These are phyloP conservation scores for Eristalis intricaria DNA, from an alignment of 2,888 invertebrate species.

Conservation along the genomic window DNA sequence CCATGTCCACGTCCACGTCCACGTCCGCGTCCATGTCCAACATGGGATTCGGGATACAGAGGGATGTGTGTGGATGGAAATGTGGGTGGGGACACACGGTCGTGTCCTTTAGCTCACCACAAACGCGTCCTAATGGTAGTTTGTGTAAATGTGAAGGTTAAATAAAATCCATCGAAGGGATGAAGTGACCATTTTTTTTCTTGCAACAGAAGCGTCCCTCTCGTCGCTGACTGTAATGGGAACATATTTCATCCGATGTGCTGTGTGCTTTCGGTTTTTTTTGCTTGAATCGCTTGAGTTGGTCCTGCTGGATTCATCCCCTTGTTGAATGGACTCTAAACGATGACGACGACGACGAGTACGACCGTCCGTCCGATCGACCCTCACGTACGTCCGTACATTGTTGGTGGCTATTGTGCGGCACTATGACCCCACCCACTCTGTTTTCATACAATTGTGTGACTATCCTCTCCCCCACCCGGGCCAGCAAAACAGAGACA, in stretches of 20 bases:
- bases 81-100: constrained; percentile 14
- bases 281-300: constrained; percentile 41
- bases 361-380: constrained; percentile 12
- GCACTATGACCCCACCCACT: constrained; percentile 66
- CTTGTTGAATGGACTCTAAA: constrained; percentile 42
- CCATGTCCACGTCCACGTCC: constrained; percentile 41
- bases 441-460: constrained; percentile 28
- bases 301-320: constrained; percentile 39
- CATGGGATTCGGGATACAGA: constrained; percentile 9
- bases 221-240: constrained; percentile 62
- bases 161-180: constrained; percentile 59
- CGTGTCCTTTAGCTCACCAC: constrained; percentile 67
- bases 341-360: constrained; percentile 30
- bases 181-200: constrained; percentile 71
- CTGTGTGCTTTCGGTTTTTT: constrained; percentile 42
- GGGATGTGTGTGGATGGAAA: not conserved
- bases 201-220: not conserved
- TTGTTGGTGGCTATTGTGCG: constrained; percentile 59
- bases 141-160: constrained; percentile 63
- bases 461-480: constrained; percentile 40
- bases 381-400: constrained; percentile 7
- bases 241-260: constrained; percentile 71
- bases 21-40: constrained; percentile 43
- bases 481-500: not conserved
- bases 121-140: constrained; percentile 64